Evolutionary conservation across 2,113 vertebrate species (phyloP).

Genomic region (Vanacampus margaritifer): DNA sequence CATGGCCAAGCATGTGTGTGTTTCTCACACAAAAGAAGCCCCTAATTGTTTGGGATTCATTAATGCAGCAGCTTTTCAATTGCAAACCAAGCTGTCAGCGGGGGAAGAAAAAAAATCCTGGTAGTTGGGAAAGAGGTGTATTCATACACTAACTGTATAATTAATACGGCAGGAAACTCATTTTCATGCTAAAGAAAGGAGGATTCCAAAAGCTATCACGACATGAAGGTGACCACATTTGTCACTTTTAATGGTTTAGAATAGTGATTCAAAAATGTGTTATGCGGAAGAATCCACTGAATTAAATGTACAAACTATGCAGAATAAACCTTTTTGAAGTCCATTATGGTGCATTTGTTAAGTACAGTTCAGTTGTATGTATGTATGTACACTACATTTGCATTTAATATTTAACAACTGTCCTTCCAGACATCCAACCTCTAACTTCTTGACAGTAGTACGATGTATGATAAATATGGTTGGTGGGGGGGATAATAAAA

Average conservation of each 20-base stretch:
- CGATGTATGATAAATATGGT: too few relatives aligned
- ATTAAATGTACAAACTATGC: too few relatives aligned
- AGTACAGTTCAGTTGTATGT: too few relatives aligned
- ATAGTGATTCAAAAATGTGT: not conserved
- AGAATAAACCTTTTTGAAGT: too few relatives aligned
- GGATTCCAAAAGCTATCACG: constrained; percentile 48
- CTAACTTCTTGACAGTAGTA: too few relatives aligned
- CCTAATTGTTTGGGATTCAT: constrained; percentile 74
- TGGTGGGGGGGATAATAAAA: too few relatives aligned
- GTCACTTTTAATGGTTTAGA: constrained; percentile 20
- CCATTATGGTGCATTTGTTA: too few relatives aligned
- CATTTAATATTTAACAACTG: too few relatives aligned
- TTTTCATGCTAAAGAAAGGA: constrained; percentile 57
- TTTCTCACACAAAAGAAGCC: constrained; percentile 72
- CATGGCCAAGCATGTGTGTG: constrained; percentile 70
- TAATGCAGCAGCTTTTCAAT: constrained; percentile 73
- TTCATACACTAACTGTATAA: constrained; percentile 68
- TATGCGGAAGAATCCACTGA: not conserved
- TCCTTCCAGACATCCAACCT: too few relatives aligned
- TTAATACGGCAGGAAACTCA: constrained; percentile 63
- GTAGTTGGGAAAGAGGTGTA: constrained; percentile 60
- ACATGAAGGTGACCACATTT: constrained; percentile 54
- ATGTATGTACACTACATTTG: too few relatives aligned
- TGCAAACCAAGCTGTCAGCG: constrained; percentile 68
- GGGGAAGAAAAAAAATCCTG: constrained; percentile 34